phyloP scores from a whole-genome alignment of 2,888 invertebrate genomes.

The Euproctis similis region DNA sequence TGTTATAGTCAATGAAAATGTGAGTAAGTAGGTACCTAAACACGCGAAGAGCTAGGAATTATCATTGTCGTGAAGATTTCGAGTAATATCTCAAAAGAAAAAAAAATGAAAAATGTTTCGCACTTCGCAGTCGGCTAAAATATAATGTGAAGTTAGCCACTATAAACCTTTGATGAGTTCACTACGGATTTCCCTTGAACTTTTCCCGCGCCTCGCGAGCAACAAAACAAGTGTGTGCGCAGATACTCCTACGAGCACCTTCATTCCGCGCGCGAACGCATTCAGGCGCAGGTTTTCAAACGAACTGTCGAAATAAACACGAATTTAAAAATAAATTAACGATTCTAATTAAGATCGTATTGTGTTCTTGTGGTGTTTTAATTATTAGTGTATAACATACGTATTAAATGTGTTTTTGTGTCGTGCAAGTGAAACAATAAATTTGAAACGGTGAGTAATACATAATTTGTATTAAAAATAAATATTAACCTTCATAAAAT shows the following conservation, averaged over 20 bases:
- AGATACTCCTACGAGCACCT: conserved; percentile 47
- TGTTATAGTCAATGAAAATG: no score
- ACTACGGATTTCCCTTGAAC: conserved; percentile 41
- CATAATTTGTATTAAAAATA: no score
- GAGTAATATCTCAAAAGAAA: no score
- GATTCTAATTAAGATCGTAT: conserved; percentile 20
- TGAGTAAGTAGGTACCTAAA: no score
- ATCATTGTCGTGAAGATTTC: no score
- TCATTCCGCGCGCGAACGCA: conserved; percentile 62
- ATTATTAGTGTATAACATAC: no score
- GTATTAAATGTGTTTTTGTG: not conserved
- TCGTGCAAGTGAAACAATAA: not conserved
- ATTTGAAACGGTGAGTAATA: no score
- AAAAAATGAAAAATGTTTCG: no score
- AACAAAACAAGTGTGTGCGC: no score
- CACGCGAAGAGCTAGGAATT: no score
- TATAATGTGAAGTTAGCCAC: not conserved
- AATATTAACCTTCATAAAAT: no score
- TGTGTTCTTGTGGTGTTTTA: conserved; percentile 29
- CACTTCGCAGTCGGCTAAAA: no score
- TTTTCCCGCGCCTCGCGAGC: conserved; percentile 52
- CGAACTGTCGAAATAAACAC: conserved; percentile 38
- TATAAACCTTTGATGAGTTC: conserved; percentile 12
- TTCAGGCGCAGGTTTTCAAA: conserved; percentile 32
- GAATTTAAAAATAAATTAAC: conserved; percentile 19